Base-by-base conservation (phyloP, 2,113 vertebrate species). In the Pimephales promelas region DNA sequence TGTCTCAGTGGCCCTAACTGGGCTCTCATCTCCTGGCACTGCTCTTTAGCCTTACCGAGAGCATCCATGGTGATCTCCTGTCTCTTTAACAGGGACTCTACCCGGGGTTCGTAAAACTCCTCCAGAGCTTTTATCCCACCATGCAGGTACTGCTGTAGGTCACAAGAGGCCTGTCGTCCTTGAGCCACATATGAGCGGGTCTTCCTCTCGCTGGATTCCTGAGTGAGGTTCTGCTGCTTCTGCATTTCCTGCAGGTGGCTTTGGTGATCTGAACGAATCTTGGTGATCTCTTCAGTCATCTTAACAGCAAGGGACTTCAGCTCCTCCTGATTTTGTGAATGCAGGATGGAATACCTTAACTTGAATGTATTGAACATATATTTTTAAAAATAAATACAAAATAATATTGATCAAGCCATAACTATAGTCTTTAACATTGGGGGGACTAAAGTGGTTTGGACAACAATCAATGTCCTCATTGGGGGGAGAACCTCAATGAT, bases 121-220 rank as follows among this genome's bases (percentile, higher is more conserved):
- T 99, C 95, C 83, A 99, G 91, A 2, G 93, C 92, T 75, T 91
- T 93, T n/a, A 95, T 95, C 54, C 94, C 95, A 45, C 93, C 89
- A 0, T 95, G 94, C 90, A 98, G 90, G 34, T 97, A 95, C 82
- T 94, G 95, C 92, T 97, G 95, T 8, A 99, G 93, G 87, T 97
- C 95, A 72, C 89, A 59, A 3, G 96, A 97, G 8, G 96, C 91
- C 81, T 94, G 91, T 5, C 94, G 93, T 88, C 94, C 94, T 87
- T 95, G 92, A 45, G 93, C 94, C 22, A 97, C 90, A 85, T 96
- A 95, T 3, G 93, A 93, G 85, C 92, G 94, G 3, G 93, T 89
- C 71, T 88, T 89, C 0, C 91, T 93, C 66, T 84, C 92, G 0
- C 89, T 88, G 79, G 87, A 74, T 56, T 22, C 91, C 0, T 92